Base-by-base conservation (phyloP, 2,113 vertebrate genomes). In the Ailurus styani region DNA sequence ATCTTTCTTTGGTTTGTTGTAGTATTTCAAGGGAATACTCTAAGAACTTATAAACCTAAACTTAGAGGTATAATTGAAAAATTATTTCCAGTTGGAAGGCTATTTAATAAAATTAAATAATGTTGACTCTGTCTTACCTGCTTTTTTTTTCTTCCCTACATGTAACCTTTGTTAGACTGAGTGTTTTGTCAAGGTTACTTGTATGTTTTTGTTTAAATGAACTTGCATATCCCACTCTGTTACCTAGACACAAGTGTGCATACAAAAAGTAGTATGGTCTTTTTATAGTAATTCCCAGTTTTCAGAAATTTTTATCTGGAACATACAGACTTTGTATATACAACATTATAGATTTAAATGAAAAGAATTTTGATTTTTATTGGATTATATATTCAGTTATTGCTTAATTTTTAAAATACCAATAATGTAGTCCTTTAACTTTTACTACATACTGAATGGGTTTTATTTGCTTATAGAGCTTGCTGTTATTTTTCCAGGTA, bases 21-120 rank as follows among this genome's bases (percentile, higher is more conserved):
- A 84, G 23, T 84, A 5, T 95, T 95, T 88, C 73, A 91, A 78
- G 37, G 78, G 54, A 77, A 82, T 72, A 86, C 52, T 75, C 1
- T 72, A 68, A 89, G 75, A 95, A 90, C 87, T 73, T 91, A 8
- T 87, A 79, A 62, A 62, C 20, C 12, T 83, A 7, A 97, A 72
- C 60, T 93, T 50, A 45, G 25, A 95, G 18, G 34, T 96, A 14
- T 64, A 55, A 78, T 82, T 96, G 40, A 93, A 88, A 79, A 34
- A 6, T 70, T 84, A 81, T 89, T 93, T 90, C 57, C 37, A 68
- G 0, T 84, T 85, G 37, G 55, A 47, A 95, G 34, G 21, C 54
- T 92, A 55, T 68, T 95, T 95, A 90, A 96, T 96, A 31, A 91
- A 78, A 85, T 84, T 52, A 96, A 91, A 14, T 93, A 96, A 45